Evolutionary conservation across 2,113 vertebrate species (phyloP).

Genomic region (Seriola dumerili): DNA sequence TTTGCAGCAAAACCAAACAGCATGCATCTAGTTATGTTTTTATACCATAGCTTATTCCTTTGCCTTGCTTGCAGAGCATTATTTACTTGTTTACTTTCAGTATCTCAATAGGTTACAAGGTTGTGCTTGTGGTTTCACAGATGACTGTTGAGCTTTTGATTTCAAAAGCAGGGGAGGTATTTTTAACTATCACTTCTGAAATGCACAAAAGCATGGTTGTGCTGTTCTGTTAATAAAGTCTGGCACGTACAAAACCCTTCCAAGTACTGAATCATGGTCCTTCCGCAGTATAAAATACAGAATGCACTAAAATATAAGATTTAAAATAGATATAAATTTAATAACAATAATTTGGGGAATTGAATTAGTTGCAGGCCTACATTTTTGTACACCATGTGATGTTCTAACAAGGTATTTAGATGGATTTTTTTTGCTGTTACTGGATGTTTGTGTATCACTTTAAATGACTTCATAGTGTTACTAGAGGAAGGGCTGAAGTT

Average conservation of each 20-base stretch:
- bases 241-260: neutral
- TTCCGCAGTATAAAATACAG: neutral
- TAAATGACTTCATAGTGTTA: neutral
- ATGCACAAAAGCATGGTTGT: neutral
- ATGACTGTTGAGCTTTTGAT: neutral
- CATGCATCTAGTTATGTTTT: neutral
- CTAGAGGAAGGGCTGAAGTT: neutral
- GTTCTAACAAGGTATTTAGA: neutral
- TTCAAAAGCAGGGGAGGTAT: neutral
- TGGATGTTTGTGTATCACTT: neutral
- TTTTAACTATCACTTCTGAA: neutral
- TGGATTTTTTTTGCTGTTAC: neutral
- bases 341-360: neutral
- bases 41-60: neutral
- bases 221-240: neutral
- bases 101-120: neutral
- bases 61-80: neutral
- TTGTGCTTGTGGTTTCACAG: slow-evolving; percentile 30
- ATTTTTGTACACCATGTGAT: neutral
- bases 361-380: neutral
- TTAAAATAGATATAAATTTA: neutral
- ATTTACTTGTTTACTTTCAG: slow-evolving; percentile 4
- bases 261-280: neutral
- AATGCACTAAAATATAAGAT: neutral
- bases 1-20: neutral